Evolutionary conservation across 2,888 invertebrate genomes (phyloP), one percentile per base, ranked within the genome.

Genomic region (Heliothis peltigera): DNA sequence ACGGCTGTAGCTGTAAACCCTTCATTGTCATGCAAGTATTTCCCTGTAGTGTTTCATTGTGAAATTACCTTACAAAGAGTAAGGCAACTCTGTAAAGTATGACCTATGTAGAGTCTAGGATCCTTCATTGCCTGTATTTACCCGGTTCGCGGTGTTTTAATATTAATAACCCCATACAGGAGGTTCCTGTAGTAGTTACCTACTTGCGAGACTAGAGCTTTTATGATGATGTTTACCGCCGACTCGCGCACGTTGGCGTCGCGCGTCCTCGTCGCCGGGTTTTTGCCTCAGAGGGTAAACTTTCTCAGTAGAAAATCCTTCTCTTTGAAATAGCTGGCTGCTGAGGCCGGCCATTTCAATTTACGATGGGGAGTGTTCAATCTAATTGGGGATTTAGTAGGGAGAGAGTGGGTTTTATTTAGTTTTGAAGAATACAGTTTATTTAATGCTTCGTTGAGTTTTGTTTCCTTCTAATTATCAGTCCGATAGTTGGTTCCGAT

Each of bases 151-250:
- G 80, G 83, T 87, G 90, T 87, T 93, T 92, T 90, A 93, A 91
- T 91, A 93, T 94, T 93, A 90, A 93, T 93, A 92, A 91, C 92
- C 83, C 87, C 84, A 88, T 90, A 91, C 89, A 90, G 82, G 86
- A 87, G 85, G 85, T 85, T 89, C 88, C 87, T 87, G 89, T 83
- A 85, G 86, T 84, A 84, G 84, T 83, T 67, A 73, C 66, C 46
- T 79, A 63, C 70, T 86, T 87, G 83, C 79, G 86, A 86, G 87
- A 86, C 88, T 82, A 76, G 76, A 81, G 86, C 87, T 88, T 93
- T 92, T 92, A 92, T 91, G 89, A 84, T 84, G 87, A 90, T 94
- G 93, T 94, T 93, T 94, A 91, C 93, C 89, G 84, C 84, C 84
- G 82, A 81, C 80, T 72, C 71, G 75, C 82, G 82, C 76, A 81